Base-by-base conservation (phyloP, 2,888 invertebrate genomes). In the Choristoneura rosaceana region DNA sequence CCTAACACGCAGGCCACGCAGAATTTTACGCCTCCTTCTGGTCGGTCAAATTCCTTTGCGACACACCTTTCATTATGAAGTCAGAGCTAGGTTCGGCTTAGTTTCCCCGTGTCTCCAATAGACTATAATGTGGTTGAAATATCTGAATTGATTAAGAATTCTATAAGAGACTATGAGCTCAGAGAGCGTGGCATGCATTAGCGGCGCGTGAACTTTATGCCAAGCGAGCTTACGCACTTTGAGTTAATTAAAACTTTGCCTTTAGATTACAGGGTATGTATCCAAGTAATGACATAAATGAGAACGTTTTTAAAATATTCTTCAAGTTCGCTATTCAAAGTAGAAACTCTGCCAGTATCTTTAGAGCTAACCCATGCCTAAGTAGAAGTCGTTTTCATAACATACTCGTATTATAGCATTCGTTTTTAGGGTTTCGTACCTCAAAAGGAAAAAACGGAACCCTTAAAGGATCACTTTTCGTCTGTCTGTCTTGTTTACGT, bases 111-210 rank as follows among this genome's bases (percentile, higher is more conserved):
- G 77, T 79, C 80, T 83, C 83, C 86, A 83, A 84, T 82, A 77
- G 25, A 81, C 82, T 87, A 84, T 83, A 84, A 82, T 86, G 84
- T 81, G 83, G 84, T 87, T 80, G 81, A 82, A 87, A 85, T 86
- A 85, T 87, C 85, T 86, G 82, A 85, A 84, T 84, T 83, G 86
- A 87, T 89, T 87, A 87, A 87, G 88, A 87, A 90, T 90, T 91
- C 90, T 93, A 93, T 89, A 92, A 90, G 80, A 89, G 87, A 86
- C 87, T 88, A 90, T 94, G 93, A 94, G 91, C 90, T 94, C 92
- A 94, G 84, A 83, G 81, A 81, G 88, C 92, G 92, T 93, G 93
- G 92, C 89, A 93, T 93, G 92, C 85, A 92, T 94, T 93, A 92
- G 84, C 83, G 79, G 86, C 84, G 89, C 87, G 86, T 89, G 89